These are phyloP conservation scores for Athene cunicularia DNA, from an alignment of 2,113 vertebrate genomes.

Conservation along the genomic window DNA sequence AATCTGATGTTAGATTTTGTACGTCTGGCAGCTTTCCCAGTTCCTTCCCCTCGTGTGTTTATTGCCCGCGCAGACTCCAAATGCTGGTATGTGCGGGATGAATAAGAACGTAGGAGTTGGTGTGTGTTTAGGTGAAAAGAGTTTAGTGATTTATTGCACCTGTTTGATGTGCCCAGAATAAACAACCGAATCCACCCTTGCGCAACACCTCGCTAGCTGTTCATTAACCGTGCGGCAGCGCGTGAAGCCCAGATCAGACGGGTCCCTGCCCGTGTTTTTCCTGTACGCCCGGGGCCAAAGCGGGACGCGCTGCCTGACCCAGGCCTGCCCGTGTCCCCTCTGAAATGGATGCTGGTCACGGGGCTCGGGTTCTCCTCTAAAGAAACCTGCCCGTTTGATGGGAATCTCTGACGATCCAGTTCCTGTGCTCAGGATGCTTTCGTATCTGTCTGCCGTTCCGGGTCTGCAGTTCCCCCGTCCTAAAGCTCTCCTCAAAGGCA, in stretches of 20 bases:
- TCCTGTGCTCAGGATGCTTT: not conserved
- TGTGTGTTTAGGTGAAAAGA: not conserved
- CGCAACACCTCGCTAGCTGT: not conserved
- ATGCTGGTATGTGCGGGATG: not conserved
- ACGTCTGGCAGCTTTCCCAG: not conserved
- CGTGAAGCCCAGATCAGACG: rapidly evolving
- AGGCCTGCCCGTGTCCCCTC: not conserved
- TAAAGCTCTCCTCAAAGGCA: rapidly evolving
- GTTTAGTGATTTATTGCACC: not conserved
- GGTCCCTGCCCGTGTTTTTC: not conserved
- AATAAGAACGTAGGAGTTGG: not conserved
- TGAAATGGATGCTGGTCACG: rapidly evolving
- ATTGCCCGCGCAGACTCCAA: not conserved
- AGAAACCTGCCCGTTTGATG: rapidly evolving
- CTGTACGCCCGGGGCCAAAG: rapidly evolving
- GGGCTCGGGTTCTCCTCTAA: not conserved
- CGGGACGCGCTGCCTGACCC: not conserved
- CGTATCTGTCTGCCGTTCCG: rapidly evolving
- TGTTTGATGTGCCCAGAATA: not conserved
- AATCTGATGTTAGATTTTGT: not conserved
- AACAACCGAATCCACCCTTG: not conserved
- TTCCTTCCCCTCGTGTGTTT: not conserved
- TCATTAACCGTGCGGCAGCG: not conserved
- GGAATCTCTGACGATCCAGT: not conserved
- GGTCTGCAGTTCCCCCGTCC: not conserved